phyloP scores from a whole-genome alignment of 2,113 vertebrate genomes.

The Garra rufa region DNA sequence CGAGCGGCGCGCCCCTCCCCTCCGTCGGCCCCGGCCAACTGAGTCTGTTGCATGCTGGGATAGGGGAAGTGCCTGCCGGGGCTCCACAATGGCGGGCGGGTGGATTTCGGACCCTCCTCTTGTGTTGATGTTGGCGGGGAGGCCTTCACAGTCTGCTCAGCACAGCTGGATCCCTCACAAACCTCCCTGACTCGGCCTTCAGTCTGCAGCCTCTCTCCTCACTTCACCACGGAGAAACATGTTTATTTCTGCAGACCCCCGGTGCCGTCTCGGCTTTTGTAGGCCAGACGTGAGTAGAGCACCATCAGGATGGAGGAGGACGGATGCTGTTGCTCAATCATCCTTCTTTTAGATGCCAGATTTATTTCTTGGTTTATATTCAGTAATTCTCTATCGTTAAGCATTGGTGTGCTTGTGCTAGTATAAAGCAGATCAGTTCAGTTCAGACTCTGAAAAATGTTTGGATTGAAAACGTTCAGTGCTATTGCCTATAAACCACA shows the following conservation, averaged over 20 bases:
- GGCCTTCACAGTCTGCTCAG: conserved; percentile 81
- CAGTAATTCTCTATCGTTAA: background rate
- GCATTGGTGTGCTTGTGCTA: background rate
- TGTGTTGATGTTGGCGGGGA: conserved; percentile 81
- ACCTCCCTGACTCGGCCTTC: conserved; percentile 44
- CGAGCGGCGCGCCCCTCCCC: conserved; percentile 57
- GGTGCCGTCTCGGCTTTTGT: background rate
- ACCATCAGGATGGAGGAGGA: background rate
- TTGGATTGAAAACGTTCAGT: background rate
- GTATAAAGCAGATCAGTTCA: no score
- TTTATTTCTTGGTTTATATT: background rate
- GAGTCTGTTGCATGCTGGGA: conserved; percentile 73
- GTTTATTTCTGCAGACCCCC: background rate
- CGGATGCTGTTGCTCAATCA: background rate
- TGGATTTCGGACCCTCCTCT: conserved; percentile 81
- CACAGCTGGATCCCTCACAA: conserved; percentile 81
- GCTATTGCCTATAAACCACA: background rate
- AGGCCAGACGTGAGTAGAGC: background rate
- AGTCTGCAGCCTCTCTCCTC: background rate
- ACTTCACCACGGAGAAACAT: background rate
- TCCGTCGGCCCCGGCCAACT: conserved; percentile 74
- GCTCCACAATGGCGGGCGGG: conserved; percentile 82
- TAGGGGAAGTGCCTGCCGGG: conserved; percentile 82
- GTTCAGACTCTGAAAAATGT: background rate
- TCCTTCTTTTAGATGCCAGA: background rate